phyloP scores from a whole-genome alignment of 1,140 invertebrate genomes.

The Ostrea edulis region DNA sequence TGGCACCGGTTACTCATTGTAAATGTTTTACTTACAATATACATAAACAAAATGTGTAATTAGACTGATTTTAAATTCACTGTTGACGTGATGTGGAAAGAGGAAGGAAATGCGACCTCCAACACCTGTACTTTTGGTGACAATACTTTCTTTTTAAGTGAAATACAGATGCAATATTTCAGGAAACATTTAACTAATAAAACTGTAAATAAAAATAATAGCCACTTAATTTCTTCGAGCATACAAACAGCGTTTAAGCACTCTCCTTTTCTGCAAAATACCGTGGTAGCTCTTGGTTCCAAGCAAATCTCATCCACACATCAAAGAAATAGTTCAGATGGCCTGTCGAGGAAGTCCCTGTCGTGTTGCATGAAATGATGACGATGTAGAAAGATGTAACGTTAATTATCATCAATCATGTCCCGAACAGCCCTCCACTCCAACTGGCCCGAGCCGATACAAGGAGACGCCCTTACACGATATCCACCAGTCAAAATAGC shows the following conservation, averaged over 20 bases:
- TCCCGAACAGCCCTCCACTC: background rate
- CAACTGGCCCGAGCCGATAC: background rate
- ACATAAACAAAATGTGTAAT: no score
- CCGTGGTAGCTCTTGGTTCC: background rate
- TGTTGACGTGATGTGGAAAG: background rate
- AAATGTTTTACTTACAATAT: no score
- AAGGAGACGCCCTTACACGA: background rate
- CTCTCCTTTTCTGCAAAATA: no score
- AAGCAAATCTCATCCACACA: background rate
- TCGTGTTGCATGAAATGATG: background rate
- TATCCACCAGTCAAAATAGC: background rate
- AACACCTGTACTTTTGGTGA: background rate
- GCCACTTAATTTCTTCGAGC: no score
- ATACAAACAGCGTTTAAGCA: no score
- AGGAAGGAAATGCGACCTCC: background rate
- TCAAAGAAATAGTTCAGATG: background rate
- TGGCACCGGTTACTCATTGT: no score
- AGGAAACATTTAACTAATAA: background rate
- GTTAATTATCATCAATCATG: constrained; percentile 1
- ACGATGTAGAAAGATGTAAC: constrained; percentile 5
- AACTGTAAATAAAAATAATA: background rate
- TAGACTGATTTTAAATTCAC: background rate
- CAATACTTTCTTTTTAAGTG: background rate
- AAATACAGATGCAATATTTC: background rate
- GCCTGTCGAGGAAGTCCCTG: background rate